A percentile compares a stretch with the other conserved stretches of the same genome.
Evolutionary conservation across 2,797 vertebrate species (phyloP).

Genomic region (Pseudochromis fuscus): DNA sequence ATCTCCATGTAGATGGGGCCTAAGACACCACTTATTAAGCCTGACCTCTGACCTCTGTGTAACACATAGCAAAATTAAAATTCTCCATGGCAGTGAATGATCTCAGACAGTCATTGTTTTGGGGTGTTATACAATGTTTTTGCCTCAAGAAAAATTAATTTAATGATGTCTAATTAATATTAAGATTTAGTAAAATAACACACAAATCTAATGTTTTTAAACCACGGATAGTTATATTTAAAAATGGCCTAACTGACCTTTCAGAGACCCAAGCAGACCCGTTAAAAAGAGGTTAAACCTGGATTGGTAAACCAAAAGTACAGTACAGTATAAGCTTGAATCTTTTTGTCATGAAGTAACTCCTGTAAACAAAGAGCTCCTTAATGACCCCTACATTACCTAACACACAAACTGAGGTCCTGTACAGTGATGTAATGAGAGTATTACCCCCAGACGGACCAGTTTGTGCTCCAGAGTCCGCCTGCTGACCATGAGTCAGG

Average conservation of each 20-base stretch:
- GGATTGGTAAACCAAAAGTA: conserved; percentile 44
- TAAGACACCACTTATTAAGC: no score
- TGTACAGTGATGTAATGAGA: background rate
- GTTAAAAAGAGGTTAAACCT: conserved; percentile 31
- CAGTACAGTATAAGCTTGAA: conserved; percentile 21
- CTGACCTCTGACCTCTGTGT: background rate
- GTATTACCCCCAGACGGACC: conserved; percentile 3
- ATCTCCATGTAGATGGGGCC: no score
- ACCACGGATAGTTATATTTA: background rate
- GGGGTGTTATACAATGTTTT: background rate
- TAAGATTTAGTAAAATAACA: no score
- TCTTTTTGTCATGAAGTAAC: conserved; percentile 41
- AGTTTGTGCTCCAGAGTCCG: conserved; percentile 36
- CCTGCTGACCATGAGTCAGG: conserved; percentile 62
- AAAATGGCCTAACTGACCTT: background rate
- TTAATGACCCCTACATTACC: conserved; percentile 39
- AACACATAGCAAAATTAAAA: no score
- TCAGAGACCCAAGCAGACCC: background rate
- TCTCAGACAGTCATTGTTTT: background rate
- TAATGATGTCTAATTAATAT: no score
- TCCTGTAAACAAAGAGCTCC: conserved; percentile 62
- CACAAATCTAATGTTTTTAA: no score
- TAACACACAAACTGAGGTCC: conserved; percentile 26
- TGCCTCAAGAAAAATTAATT: no score
- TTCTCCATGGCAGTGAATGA: no score